Conservation (phyloP, 1,140 invertebrate species). For the Drosophila murphyi region DNA sequence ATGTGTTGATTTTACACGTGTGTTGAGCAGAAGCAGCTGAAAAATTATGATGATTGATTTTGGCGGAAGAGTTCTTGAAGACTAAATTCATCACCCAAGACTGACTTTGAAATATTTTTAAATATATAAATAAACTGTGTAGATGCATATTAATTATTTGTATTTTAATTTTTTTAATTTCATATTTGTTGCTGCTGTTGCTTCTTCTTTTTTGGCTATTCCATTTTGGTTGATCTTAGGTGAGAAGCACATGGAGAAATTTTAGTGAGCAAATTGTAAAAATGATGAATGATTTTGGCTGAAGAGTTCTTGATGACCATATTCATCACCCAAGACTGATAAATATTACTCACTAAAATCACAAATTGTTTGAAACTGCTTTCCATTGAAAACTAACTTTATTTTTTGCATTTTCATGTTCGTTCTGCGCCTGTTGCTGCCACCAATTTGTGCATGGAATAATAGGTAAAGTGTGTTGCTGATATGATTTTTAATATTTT, state of each 20-base stretch:
- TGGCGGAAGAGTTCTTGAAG: slow-evolving; percentile 81
- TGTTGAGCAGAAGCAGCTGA: slow-evolving; percentile 1
- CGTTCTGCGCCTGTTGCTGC: slow-evolving; percentile 5
- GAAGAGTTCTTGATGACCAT: slow-evolving; percentile 85
- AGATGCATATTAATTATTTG: background rate
- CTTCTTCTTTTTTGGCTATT: background rate
- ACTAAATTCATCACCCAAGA: slow-evolving; percentile 84
- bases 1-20: slow-evolving; percentile 57
- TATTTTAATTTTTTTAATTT: slow-evolving; percentile 36
- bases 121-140: too few relatives aligned
- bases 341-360: background rate
- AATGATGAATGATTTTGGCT: slow-evolving; percentile 67
- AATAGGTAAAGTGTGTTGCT: slow-evolving; percentile 34
- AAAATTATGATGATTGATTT: slow-evolving; percentile 63
- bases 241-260: slow-evolving; percentile 34
- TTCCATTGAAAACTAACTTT: slow-evolving; percentile 20
- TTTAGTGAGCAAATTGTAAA: background rate
- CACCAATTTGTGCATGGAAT: background rate
- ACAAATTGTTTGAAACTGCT: background rate
- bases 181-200: slow-evolving; percentile 3
- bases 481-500: too few relatives aligned
- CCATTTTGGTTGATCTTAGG: slow-evolving; percentile 34
- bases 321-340: slow-evolving; percentile 84
- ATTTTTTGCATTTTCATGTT: slow-evolving; percentile 36
- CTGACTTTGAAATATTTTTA: slow-evolving; percentile 29